phyloP scores from a whole-genome alignment of 2,797 vertebrate species.

The Myotis daubentonii region DNA sequence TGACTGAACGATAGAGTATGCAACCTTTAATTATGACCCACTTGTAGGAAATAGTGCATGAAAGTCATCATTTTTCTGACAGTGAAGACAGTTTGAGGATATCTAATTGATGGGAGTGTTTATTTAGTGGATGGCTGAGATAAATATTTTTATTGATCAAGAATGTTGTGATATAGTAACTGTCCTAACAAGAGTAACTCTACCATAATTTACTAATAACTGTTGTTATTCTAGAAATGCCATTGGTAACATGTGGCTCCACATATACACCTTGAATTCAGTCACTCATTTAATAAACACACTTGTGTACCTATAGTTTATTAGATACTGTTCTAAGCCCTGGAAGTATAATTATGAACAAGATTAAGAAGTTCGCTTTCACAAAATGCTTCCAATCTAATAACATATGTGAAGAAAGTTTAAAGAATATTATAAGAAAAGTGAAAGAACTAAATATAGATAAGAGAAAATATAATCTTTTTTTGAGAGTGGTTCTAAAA shows the following conservation, averaged over 20 bases:
- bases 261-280: neutral
- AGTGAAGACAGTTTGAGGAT: neutral
- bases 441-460: neutral
- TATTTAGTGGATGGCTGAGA: neutral
- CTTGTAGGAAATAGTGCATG: neutral
- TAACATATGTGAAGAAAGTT: neutral
- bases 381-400: neutral
- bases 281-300: neutral
- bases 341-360: neutral
- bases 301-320: neutral
- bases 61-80: slow-evolving; percentile 40
- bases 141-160: slow-evolving; percentile 51
- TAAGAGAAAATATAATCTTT: neutral
- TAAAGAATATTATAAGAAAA: neutral
- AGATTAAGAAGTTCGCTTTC: neutral
- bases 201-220: slow-evolving; percentile 10
- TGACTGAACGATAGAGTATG: slow-evolving; percentile 12
- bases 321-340: neutral
- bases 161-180: neutral
- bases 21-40: slow-evolving; percentile 35
- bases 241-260: neutral
- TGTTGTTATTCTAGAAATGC: neutral
- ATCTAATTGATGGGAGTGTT: slow-evolving; percentile 18
- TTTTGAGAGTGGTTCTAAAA: neutral
- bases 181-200: neutral